These are phyloP conservation scores for Zapornia atra DNA, from an alignment of 2,113 vertebrate genomes.

Conservation along the genomic window DNA sequence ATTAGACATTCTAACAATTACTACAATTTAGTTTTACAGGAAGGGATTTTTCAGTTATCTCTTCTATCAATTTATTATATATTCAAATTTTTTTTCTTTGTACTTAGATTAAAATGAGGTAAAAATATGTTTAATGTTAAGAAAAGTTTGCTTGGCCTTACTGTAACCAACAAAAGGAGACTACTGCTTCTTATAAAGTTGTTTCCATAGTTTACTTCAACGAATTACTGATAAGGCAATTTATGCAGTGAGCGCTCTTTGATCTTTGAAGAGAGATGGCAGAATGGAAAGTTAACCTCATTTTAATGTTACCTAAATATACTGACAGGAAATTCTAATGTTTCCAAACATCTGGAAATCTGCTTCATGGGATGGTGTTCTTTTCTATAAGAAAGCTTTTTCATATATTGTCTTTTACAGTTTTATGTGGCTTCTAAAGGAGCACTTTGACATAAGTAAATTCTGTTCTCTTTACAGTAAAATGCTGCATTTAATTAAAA, in stretches of 20 bases:
- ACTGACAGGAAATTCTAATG: constrained; percentile 76
- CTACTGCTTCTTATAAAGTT: constrained; percentile 69
- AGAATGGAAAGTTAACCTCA: constrained; percentile 76
- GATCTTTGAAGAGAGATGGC: constrained; percentile 70
- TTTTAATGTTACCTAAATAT: constrained; percentile 75
- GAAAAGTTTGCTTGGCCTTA: constrained; percentile 37
- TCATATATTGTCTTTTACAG: constrained; percentile 60
- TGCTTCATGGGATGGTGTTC: constrained; percentile 64
- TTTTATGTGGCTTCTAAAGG: constrained; percentile 69
- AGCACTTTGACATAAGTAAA: constrained; percentile 67
- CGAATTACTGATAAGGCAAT: constrained; percentile 69
- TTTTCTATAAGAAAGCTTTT: constrained; percentile 68
- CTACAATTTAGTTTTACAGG: neutral
- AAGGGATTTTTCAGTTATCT: neutral
- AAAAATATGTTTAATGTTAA: neutral
- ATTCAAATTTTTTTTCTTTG: neutral
- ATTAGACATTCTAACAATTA: neutral
- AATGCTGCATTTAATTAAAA: constrained; percentile 69
- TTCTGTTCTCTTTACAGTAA: constrained; percentile 62
- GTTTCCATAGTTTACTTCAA: constrained; percentile 67
- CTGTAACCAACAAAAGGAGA: constrained; percentile 35
- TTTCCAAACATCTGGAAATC: constrained; percentile 77
- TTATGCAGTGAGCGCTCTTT: constrained; percentile 68
- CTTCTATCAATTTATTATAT: neutral
- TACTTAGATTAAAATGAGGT: neutral